Conservation (phyloP, 2,888 invertebrate species). For the Ectropis crepuscularia region DNA sequence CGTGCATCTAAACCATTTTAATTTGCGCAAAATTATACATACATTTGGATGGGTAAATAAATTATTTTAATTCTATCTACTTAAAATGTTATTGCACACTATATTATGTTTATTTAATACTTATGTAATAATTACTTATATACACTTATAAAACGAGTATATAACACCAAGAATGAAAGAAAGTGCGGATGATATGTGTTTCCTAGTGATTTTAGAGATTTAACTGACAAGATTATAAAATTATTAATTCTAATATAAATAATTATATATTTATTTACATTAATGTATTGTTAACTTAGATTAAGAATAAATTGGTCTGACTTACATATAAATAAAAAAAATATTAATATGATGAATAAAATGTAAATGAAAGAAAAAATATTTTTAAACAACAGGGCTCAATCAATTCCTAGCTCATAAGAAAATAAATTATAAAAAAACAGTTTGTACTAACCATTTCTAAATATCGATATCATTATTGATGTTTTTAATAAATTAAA, state of each 20-base stretch:
- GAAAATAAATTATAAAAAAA: constrained; percentile 9
- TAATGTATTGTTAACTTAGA: constrained; percentile 49
- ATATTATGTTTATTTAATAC: constrained; percentile 42
- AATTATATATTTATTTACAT: constrained; percentile 59
- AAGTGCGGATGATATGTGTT: constrained; percentile 82
- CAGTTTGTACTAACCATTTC: too few species aligned
- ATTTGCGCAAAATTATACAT: constrained; percentile 31
- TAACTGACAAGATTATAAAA: constrained; percentile 67
- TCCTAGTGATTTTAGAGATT: constrained; percentile 67
- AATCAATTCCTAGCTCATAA: too few species aligned
- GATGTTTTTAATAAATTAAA: neutral
- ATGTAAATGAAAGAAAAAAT: too few species aligned
- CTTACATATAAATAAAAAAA: constrained; percentile 27
- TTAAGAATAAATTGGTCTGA: constrained; percentile 45
- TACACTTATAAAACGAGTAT: constrained; percentile 61
- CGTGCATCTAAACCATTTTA: constrained; percentile 25
- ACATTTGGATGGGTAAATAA: constrained; percentile 36
- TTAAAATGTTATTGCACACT: constrained; percentile 42
- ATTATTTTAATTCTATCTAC: constrained; percentile 60
- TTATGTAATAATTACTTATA: constrained; percentile 42
- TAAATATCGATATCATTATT: too few species aligned
- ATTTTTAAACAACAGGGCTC: too few species aligned
- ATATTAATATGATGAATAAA: neutral
- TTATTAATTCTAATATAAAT: constrained; percentile 62
- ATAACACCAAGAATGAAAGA: constrained; percentile 79